These are phyloP conservation scores for Arrhamphus sclerolepis DNA, from an alignment of 2,797 vertebrate genomes.

Conservation along the genomic window DNA sequence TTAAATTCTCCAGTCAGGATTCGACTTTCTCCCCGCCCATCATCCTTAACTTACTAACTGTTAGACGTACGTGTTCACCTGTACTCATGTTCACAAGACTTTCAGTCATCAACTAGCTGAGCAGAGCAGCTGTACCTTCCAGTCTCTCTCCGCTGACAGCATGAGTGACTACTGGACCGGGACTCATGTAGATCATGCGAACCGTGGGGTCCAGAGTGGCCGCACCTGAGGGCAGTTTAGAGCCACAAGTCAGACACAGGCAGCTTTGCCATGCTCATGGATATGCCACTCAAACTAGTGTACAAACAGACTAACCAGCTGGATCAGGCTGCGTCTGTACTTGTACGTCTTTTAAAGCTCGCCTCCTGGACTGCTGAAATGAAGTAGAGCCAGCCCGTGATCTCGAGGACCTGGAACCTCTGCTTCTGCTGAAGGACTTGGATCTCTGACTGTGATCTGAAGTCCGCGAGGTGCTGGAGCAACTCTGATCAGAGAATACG, in stretches of 20 bases:
- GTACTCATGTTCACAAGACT: no score
- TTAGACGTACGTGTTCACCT: no score
- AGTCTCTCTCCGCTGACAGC: constrained; percentile 78
- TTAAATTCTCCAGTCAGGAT: no score
- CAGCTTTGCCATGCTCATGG: background rate
- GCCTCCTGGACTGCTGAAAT: background rate
- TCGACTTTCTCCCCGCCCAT: no score
- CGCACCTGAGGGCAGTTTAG: constrained; percentile 14
- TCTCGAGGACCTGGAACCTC: constrained; percentile 21
- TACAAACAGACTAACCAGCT: constrained; percentile 69
- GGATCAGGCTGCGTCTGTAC: constrained; percentile 81
- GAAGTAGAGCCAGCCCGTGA: constrained; percentile 17
- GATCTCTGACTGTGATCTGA: constrained; percentile 18
- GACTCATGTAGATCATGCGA: constrained; percentile 69
- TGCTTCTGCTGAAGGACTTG: constrained; percentile 9
- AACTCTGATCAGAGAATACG: constrained; percentile 31
- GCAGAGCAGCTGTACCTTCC: no score
- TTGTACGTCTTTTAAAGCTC: constrained; percentile 71
- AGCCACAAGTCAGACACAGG: constrained; percentile 1
- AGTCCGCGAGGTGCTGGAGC: constrained; percentile 5
- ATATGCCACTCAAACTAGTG: background rate
- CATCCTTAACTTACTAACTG: no score
- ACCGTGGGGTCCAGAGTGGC: constrained; percentile 44
- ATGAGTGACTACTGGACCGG: constrained; percentile 70
- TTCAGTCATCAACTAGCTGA: no score